Conservation (phyloP, 2,113 vertebrate species). For the Trichechus manatus region DNA sequence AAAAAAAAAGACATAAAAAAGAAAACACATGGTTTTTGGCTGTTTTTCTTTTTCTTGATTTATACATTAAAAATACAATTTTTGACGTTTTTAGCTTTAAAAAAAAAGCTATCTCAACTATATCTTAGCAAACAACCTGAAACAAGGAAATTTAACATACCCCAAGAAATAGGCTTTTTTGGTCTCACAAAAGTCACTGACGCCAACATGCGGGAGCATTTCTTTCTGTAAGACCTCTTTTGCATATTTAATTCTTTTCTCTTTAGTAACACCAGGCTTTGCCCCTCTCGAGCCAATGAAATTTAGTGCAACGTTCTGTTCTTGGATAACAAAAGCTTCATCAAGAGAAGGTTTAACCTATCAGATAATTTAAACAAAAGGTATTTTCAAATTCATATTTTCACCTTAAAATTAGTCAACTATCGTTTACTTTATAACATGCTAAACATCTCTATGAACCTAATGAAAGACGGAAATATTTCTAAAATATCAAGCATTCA, state of each 20-base stretch:
- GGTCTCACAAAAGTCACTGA: conserved; percentile 99
- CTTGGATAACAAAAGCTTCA: conserved; percentile 99
- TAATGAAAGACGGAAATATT: background rate
- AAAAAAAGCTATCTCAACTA: background rate
- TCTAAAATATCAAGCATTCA: conserved; percentile 42
- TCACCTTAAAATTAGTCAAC: background rate
- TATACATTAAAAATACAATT: conserved; percentile 7
- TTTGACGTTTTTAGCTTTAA: conserved; percentile 17
- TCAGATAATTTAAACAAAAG: conserved; percentile 50
- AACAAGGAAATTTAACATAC: conserved; percentile 87
- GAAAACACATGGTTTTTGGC: background rate
- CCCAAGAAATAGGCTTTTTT: conserved; percentile 99
- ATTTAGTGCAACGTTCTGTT: conserved; percentile 98
- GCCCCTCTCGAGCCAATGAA: conserved; percentile 99
- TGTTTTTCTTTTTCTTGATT: background rate
- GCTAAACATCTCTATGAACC: background rate
- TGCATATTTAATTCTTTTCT: conserved; percentile 98
- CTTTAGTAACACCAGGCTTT: conserved; percentile 99
- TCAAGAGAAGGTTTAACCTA: conserved; percentile 98
- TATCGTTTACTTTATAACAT: conserved; percentile 26
- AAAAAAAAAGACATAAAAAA: background rate
- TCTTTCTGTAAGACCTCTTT: conserved; percentile 99
- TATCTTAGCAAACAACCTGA: conserved; percentile 44
- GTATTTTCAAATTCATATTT: conserved; percentile 50
- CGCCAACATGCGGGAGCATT: conserved; percentile 98